Conservation (phyloP, 2,888 invertebrate genomes). For the Iphiclides podalirius region DNA sequence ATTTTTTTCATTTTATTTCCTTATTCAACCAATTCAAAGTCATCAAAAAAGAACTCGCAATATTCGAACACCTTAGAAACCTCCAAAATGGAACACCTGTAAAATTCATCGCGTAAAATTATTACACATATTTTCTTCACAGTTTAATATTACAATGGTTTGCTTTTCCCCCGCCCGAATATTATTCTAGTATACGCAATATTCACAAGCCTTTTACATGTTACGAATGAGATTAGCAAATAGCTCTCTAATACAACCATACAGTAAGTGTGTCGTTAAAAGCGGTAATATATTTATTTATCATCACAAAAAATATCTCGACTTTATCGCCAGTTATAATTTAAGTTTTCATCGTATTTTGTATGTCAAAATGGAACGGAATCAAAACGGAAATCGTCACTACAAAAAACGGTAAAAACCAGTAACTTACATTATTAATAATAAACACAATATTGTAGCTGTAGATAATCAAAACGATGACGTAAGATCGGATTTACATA, state of each 20-base stretch:
- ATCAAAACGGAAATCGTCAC: too few relatives aligned
- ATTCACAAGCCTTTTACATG: conserved; percentile 61
- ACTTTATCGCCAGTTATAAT: too few relatives aligned
- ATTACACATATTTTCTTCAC: too few relatives aligned
- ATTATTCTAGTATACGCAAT: conserved; percentile 45
- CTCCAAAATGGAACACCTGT: neutral
- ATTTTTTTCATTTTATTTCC: neutral
- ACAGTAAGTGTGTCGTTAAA: conserved; percentile 6
- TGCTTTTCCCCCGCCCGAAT: neutral
- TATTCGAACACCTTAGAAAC: conserved; percentile 27
- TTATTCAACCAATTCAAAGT: conserved; percentile 2
- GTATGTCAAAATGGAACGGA: too few relatives aligned
- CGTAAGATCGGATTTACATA: too few relatives aligned
- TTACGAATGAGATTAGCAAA: conserved; percentile 28
- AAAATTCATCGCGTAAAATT: too few relatives aligned
- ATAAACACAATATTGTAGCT: too few relatives aligned
- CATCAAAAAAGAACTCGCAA: conserved; percentile 20
- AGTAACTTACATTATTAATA: too few relatives aligned
- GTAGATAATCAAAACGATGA: too few relatives aligned
- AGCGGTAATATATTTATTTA: neutral
- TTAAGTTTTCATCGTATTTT: too few relatives aligned
- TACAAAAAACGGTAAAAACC: too few relatives aligned
- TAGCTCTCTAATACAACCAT: conserved; percentile 23
- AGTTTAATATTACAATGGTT: too few relatives aligned
- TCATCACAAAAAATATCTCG: neutral